A percentile compares a stretch with the other conserved stretches of the same genome.
phyloP scores from a whole-genome alignment of 1,140 invertebrate genomes.

The Nasonia giraulti region DNA sequence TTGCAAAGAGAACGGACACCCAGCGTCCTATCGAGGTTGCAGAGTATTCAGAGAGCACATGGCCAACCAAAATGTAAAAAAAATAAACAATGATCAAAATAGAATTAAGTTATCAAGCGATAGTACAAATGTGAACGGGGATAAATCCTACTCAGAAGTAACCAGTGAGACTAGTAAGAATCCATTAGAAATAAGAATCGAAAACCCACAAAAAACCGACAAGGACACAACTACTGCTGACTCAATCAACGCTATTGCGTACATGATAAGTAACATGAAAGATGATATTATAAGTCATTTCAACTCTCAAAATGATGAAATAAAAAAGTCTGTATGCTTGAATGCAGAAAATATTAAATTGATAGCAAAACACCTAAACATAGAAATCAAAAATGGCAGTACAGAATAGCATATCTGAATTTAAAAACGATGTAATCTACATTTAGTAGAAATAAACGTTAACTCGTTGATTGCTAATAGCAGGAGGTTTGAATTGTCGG shows the following conservation, averaged over 20 bases:
- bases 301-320: background rate
- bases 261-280: too few species aligned
- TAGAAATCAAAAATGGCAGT: background rate
- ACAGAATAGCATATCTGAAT: background rate
- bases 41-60: background rate
- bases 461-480: background rate
- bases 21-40: slow-evolving; percentile 57
- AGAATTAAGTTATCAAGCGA: too few species aligned
- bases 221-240: too few species aligned
- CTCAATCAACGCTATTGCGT: too few species aligned
- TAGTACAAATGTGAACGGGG: too few species aligned
- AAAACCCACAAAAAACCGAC: too few species aligned
- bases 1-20: slow-evolving; percentile 53
- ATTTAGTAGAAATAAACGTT: background rate
- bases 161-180: too few species aligned
- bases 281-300: background rate
- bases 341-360: background rate
- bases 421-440: background rate
- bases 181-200: too few species aligned
- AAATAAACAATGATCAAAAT: background rate
- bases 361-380: background rate
- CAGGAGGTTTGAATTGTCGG: background rate
- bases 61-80: background rate
- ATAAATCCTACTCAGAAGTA: too few species aligned
- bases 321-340: background rate